Evolutionary conservation across 2,113 vertebrate species (phyloP), one percentile per base, ranked within the genome.

Genomic region (Laterallus jamaicensis): DNA sequence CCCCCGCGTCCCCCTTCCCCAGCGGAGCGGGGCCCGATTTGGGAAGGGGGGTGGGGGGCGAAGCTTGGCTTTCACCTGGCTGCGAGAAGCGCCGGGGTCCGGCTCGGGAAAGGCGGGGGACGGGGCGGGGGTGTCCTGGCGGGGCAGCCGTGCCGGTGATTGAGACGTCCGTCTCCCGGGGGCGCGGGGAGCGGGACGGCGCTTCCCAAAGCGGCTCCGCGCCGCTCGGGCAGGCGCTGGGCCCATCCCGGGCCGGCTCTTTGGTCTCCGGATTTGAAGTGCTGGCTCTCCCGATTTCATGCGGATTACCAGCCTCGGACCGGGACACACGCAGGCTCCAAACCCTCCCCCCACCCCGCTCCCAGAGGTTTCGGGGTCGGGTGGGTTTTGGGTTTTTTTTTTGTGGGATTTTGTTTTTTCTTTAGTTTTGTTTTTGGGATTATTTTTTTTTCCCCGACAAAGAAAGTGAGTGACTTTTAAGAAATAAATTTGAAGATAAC

Each of bases 401-500:
- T 7, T 24, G 67, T 52, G 20, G 16, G n/a, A 13, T 11, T 24
- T 11, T 7, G 37, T 32, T 14, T 32, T 37, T 39, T 55, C n/a
- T 62, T 40, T 35, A 44, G 44, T 20, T 25, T 7, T 35, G 24
- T 28, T 47, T 47, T 15, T 54, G 16, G 0, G 3, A 1, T 7
- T 52, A 64, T 58, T 64, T 76, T 52, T 68, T 58, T 64, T 76
- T 31, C 9, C 0, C 2, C 31, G 22, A 95, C 94, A 95, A 96
- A 97, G 94, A 66, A 67, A 80, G 79, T 21, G 68, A 96, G 83
- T 92, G 98, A 97, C 97, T 98, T 98, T 98, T 96, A 93, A 95
- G 90, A 98, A 98, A 98, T 97, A 98, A 97, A 98, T 98, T 95
- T 95, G 97, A 98, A 98, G 97, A 98, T 98, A 98, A 98, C 96